phyloP scores from a whole-genome alignment of 2,888 invertebrate species.

The Mechanitis mazaeus region DNA sequence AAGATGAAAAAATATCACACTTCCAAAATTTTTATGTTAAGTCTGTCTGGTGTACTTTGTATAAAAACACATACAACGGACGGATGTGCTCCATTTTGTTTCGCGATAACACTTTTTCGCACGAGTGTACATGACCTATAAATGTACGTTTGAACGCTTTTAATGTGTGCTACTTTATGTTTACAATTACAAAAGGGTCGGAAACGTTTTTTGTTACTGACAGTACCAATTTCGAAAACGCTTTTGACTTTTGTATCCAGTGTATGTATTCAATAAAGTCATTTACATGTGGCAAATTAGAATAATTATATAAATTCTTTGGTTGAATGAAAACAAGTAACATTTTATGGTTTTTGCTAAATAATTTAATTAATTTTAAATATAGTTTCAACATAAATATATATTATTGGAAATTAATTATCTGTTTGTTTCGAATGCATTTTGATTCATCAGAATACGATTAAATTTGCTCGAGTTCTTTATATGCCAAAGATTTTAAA shows the following conservation, averaged over 20 bases:
- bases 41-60: constrained; percentile 1
- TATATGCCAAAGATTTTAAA: too few species aligned
- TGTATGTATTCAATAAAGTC: not conserved
- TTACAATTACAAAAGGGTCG: constrained; percentile 9
- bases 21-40: constrained; percentile 4
- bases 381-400: too few species aligned
- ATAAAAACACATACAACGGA: constrained; percentile 9
- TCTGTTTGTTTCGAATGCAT: too few species aligned
- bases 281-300: not conserved
- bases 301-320: too few species aligned
- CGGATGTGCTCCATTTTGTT: constrained; percentile 31
- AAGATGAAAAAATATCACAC: not conserved
- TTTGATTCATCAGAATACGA: too few species aligned
- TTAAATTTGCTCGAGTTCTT: too few species aligned
- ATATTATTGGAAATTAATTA: too few species aligned
- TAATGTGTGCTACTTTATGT: constrained; percentile 30
- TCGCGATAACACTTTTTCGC: constrained; percentile 35
- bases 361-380: too few species aligned
- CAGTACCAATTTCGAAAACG: constrained; percentile 1
- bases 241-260: not conserved
- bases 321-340: too few species aligned
- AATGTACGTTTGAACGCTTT: constrained; percentile 12
- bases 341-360: too few species aligned
- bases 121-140: constrained; percentile 29
- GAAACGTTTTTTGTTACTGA: constrained; percentile 6